Conservation (phyloP, 1,140 invertebrate species). For the Berghia stephanieae region DNA sequence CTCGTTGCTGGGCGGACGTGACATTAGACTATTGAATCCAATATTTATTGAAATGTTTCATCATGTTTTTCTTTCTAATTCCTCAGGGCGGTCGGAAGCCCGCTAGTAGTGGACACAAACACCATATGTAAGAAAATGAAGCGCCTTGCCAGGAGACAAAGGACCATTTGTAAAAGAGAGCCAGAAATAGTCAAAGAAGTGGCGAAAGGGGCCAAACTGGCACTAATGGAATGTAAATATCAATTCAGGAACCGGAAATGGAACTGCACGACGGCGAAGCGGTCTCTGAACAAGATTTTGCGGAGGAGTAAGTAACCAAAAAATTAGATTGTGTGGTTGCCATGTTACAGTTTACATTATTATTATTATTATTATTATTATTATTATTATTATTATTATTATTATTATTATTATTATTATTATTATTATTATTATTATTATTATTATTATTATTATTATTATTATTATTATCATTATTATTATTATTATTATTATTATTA, state of each 20-base stretch:
- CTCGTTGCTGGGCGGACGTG: no score
- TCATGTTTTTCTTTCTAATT: background rate
- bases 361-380: no score
- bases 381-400: no score
- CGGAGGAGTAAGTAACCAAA: constrained; percentile 60
- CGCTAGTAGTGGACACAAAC: constrained; percentile 86
- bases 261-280: constrained; percentile 63
- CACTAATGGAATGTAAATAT: constrained; percentile 63
- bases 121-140: constrained; percentile 85
- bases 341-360: no score
- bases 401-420: no score
- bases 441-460: no score
- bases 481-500: no score
- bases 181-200: constrained; percentile 65
- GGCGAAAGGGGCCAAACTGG: constrained; percentile 61
- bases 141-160: constrained; percentile 75
- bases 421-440: no score
- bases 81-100: constrained; percentile 72
- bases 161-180: constrained; percentile 68
- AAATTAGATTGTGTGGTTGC: no score
- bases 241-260: constrained; percentile 62
- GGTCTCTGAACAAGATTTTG: constrained; percentile 74
- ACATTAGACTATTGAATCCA: no score
- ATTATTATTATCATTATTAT: no score
- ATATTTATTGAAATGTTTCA: no score